Conservation (phyloP, 1,140 invertebrate species). For the Drosophila nigrodunni region DNA sequence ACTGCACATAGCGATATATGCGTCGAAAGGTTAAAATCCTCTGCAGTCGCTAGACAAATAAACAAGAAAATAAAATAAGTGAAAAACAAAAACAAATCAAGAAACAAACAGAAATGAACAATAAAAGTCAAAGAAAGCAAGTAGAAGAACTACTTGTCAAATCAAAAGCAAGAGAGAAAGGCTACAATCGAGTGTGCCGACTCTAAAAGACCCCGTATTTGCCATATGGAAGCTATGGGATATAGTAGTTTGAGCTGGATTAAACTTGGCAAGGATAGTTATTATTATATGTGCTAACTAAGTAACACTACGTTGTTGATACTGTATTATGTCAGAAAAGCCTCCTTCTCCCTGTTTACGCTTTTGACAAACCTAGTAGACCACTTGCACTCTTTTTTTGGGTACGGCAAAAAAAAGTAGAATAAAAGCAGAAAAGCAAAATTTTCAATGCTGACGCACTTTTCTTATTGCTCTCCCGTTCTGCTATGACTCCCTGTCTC, state of each 20-base stretch:
- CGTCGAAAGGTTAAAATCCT: conserved; percentile 45
- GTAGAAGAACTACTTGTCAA: conserved; percentile 11
- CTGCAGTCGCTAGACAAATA: conserved; percentile 43
- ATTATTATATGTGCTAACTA: too few relatives aligned
- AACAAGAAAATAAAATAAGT: conserved; percentile 32
- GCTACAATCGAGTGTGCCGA: too few relatives aligned
- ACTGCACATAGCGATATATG: conserved; percentile 15
- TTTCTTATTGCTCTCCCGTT: conserved; percentile 41
- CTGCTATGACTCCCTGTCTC: neutral
- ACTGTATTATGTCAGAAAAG: too few relatives aligned
- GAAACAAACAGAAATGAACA: conserved; percentile 12
- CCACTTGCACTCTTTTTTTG: too few relatives aligned
- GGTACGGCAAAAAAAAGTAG: neutral
- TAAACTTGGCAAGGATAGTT: too few relatives aligned
- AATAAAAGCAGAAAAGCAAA: conserved; percentile 36
- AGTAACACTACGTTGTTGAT: too few relatives aligned
- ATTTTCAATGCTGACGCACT: conserved; percentile 57
- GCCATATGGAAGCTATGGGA: too few relatives aligned
- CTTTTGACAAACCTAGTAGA: too few relatives aligned
- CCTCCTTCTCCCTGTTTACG: too few relatives aligned
- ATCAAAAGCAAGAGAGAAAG: neutral
- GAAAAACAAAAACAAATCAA: conserved; percentile 18
- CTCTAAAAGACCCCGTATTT: too few relatives aligned
- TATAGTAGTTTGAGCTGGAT: too few relatives aligned
- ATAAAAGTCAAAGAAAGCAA: conserved; percentile 11